These are phyloP conservation scores for Dryococelus australis DNA, from an alignment of 2,888 invertebrate genomes.

Conservation along the genomic window DNA sequence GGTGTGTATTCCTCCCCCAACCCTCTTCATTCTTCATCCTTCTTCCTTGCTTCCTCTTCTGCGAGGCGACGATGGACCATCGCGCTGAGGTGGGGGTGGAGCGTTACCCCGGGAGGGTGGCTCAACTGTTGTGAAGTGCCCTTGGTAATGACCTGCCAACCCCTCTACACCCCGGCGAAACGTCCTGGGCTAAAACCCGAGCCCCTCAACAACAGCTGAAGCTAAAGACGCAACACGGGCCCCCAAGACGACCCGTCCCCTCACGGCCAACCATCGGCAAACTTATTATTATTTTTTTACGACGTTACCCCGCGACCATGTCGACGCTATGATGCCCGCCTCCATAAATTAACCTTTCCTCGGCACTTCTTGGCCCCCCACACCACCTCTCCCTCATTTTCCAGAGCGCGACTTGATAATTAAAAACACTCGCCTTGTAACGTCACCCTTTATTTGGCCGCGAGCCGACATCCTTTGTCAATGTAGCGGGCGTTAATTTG, in stretches of 20 bases:
- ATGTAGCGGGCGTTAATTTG: no score
- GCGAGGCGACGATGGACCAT: background rate
- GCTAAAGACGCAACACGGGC: background rate
- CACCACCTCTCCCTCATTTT: no score
- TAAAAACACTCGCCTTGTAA: no score
- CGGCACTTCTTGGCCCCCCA: background rate
- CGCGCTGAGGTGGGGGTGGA: no score
- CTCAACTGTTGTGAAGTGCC: background rate
- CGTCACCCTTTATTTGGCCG: no score
- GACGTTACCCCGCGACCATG: background rate
- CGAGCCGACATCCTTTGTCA: no score
- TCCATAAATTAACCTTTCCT: background rate
- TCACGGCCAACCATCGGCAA: background rate
- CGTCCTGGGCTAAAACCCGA: no score
- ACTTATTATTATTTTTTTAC: background rate
- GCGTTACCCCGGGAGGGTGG: background rate
- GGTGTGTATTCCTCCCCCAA: background rate
- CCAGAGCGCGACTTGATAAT: background rate
- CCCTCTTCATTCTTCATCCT: background rate
- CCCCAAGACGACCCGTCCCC: no score
- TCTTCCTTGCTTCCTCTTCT: background rate
- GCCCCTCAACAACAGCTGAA: background rate
- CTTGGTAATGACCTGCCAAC: background rate
- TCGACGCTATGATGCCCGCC: background rate
- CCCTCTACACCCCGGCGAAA: no score